Evolutionary conservation across 2,888 invertebrate species (phyloP).

Genomic region (Epinotia ramella): DNA sequence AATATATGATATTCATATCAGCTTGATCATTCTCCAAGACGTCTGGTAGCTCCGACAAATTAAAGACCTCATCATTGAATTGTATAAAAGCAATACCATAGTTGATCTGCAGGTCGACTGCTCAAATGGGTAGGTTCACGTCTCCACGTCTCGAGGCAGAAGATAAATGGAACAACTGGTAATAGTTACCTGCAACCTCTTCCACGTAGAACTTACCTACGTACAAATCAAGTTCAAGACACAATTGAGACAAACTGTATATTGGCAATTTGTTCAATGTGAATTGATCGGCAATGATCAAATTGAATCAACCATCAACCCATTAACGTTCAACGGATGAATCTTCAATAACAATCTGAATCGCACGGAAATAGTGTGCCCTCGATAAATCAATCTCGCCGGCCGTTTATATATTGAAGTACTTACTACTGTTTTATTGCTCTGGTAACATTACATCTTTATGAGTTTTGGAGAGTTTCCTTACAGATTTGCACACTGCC

Average conservation of each 20-base stretch:
- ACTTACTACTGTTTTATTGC: constrained; percentile 13
- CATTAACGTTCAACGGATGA: constrained; percentile 17
- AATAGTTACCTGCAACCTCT: too few species aligned
- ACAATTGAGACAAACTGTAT: not conserved
- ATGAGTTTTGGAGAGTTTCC: constrained; percentile 2
- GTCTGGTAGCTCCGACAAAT: too few species aligned
- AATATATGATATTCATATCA: too few species aligned
- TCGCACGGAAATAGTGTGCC: constrained; percentile 9
- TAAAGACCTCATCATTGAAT: too few species aligned
- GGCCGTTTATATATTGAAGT: constrained; percentile 13
- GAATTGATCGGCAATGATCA: not conserved
- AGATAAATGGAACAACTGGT: too few species aligned
- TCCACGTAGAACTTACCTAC: too few species aligned
- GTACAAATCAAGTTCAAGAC: not conserved
- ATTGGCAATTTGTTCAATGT: too few species aligned
- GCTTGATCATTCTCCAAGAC: too few species aligned
- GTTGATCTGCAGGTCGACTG: too few species aligned
- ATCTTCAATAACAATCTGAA: constrained; percentile 18
- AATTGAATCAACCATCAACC: constrained; percentile 9
- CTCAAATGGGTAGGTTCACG: too few species aligned
- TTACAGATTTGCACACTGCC: not conserved
- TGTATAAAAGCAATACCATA: too few species aligned
- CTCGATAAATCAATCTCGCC: constrained; percentile 20
- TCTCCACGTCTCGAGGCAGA: too few species aligned
- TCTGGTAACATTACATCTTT: not conserved